Percentiles rank a stretch among this genome's conserved stretches.
Conservation (phyloP, 2,888 invertebrate species). For the Seira ritae region DNA sequence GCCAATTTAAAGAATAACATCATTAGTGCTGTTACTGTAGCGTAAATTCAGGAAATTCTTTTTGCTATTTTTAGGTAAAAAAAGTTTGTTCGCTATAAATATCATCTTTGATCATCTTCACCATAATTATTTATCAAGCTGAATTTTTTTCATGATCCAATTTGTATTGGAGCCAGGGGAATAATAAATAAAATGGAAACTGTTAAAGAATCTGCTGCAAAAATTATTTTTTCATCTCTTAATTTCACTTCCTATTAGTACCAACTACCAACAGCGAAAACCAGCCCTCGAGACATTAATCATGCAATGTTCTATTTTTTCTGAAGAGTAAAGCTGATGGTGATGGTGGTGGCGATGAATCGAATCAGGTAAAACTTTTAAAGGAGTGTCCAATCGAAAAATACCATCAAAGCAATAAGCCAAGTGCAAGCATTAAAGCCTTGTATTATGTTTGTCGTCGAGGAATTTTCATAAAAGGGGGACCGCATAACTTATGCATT, state of each 20-base stretch:
- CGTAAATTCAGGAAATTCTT: constrained; percentile 20
- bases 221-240: constrained; percentile 17
- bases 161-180: constrained; percentile 22
- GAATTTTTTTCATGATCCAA: constrained; percentile 20
- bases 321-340: no score
- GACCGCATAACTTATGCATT: constrained; percentile 24
- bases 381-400: constrained; percentile 27
- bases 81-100: neutral
- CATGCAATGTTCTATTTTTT: neutral
- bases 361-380: constrained; percentile 12
- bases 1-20: neutral
- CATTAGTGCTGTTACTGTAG: constrained; percentile 28
- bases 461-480: constrained; percentile 10
- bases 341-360: constrained; percentile 11
- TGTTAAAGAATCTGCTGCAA: neutral
- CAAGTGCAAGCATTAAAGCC: no score
- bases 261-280: neutral
- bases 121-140: neutral
- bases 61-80: neutral
- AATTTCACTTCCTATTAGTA: constrained; percentile 9
- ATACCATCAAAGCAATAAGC: neutral
- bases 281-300: no score
- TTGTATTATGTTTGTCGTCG: neutral
- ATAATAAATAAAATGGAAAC: constrained; percentile 1
- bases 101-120: constrained; percentile 17